A percentile compares a stretch with the other conserved stretches of the same genome.
phyloP scores from a whole-genome alignment of 2,888 invertebrate genomes.

The Macrosiphum euphorbiae region DNA sequence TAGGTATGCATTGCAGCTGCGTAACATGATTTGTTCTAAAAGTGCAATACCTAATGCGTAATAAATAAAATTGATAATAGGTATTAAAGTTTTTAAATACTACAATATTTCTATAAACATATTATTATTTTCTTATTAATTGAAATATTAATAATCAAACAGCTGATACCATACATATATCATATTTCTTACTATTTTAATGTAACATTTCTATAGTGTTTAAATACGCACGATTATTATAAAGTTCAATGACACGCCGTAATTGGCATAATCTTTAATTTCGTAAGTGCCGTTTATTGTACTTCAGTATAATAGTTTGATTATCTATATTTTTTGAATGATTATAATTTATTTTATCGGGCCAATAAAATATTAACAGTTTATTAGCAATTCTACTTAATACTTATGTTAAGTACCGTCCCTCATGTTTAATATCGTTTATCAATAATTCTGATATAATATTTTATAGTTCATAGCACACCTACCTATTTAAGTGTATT shows the following conservation, averaged over 20 bases:
- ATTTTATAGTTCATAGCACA: not conserved
- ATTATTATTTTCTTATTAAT: not conserved
- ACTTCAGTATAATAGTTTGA: slow-evolving; percentile 27
- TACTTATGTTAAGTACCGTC: not conserved
- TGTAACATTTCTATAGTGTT: not conserved
- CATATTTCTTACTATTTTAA: not conserved
- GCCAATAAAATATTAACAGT: slow-evolving; percentile 2
- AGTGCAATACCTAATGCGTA: not conserved
- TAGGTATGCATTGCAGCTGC: not conserved
- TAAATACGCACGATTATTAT: not conserved
- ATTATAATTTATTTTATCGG: not conserved
- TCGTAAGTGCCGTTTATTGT: slow-evolving; percentile 18
- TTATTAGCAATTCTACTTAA: slow-evolving; percentile 20
- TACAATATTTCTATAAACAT: not conserved
- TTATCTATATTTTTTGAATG: slow-evolving; percentile 28
- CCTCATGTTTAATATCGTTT: not conserved
- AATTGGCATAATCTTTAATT: not conserved
- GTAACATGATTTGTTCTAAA: not conserved
- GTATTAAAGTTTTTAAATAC: not conserved
- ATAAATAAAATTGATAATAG: not conserved
- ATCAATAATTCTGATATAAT: not conserved
- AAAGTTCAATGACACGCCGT: slow-evolving; percentile 11
- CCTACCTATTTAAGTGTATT: not conserved
- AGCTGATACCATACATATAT: not conserved
- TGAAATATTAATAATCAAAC: not conserved